Evolutionary conservation across 30 jellyfish, hydroid and myxozoan species (phyloP), one percentile per base, ranked within the genome.

Genomic region (Cassiopea xamachana): DNA sequence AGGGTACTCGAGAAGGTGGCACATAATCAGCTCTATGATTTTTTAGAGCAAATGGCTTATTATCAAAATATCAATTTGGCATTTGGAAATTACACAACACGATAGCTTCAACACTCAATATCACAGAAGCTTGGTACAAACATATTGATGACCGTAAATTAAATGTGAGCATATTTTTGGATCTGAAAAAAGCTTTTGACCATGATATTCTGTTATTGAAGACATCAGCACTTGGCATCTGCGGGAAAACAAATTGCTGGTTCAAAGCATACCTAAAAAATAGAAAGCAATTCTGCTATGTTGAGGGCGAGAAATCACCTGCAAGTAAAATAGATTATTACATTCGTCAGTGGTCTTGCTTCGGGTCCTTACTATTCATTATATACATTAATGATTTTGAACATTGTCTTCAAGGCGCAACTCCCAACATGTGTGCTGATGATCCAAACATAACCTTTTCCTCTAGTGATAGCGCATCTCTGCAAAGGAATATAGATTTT

Each of bases 11-110:
- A 83, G 49, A 83, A 71, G 59, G 45, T 83, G 83, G 84, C 83
- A 72, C 91, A 83, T 83, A 84, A 83, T 84, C 91, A 83, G 85
- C 75, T 83, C 75, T 62, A 83, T 83, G 91, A 83, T 83, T 83
- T 67, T 83, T 71, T 70, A 15, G 44, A 10, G 64, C 64, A 55
- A 55, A 55, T 55, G 64, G 12, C 12, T 44, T 48, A 69, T 62
- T 83, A 43, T 67, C 91, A 15, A 83, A 67, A 60, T 51, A 64
- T 71, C 91, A 69, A 83, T 83, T 71, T 67, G 85, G 71, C 55
- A 61, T 83, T 83, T 71, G 84, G 84, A 83, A 83, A 18, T 71
- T 83, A 18, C 84, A 71, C 85, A 67, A 72, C 73, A 27, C 84
- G 73, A 67, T 83, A 83, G 67, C 91, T 17, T 83, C 91, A 14